phyloP scores from a whole-genome alignment of 2,888 invertebrate species.

The Diarsia dahlii region DNA sequence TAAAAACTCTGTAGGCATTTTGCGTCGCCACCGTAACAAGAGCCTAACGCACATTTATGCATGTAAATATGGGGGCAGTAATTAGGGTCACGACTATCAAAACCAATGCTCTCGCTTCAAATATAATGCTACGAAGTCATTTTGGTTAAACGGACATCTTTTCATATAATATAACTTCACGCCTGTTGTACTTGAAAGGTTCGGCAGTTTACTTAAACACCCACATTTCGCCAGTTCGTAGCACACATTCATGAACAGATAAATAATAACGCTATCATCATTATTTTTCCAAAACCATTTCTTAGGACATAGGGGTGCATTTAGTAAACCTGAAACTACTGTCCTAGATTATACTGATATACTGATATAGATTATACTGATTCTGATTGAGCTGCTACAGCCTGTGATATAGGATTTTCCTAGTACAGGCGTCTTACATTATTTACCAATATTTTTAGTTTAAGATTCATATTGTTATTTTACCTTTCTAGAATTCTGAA shows the following conservation, averaged over 20 bases:
- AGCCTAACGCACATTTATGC: constrained; percentile 42
- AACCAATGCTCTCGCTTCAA: constrained; percentile 50
- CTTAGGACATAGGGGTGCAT: too few relatives aligned
- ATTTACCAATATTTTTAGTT: too few relatives aligned
- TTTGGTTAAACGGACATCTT: constrained; percentile 22
- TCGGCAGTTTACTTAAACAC: neutral
- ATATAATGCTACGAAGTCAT: constrained; percentile 47
- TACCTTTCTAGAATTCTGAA: too few relatives aligned
- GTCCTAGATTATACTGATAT: too few relatives aligned
- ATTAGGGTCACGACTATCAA: constrained; percentile 61
- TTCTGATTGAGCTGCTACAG: too few relatives aligned
- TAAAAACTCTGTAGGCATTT: constrained; percentile 60
- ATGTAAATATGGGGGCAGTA: constrained; percentile 50
- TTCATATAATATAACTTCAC: neutral
- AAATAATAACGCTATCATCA: neutral
- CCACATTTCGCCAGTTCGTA: neutral
- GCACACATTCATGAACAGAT: neutral
- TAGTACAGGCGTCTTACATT: too few relatives aligned
- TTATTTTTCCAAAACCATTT: neutral
- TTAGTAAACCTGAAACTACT: too few relatives aligned
- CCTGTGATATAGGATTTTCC: too few relatives aligned
- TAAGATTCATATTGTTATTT: too few relatives aligned
- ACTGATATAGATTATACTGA: too few relatives aligned
- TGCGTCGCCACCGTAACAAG: constrained; percentile 35
- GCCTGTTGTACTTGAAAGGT: neutral